Conservation (phyloP, 2,888 invertebrate species). For the Troides helena region DNA sequence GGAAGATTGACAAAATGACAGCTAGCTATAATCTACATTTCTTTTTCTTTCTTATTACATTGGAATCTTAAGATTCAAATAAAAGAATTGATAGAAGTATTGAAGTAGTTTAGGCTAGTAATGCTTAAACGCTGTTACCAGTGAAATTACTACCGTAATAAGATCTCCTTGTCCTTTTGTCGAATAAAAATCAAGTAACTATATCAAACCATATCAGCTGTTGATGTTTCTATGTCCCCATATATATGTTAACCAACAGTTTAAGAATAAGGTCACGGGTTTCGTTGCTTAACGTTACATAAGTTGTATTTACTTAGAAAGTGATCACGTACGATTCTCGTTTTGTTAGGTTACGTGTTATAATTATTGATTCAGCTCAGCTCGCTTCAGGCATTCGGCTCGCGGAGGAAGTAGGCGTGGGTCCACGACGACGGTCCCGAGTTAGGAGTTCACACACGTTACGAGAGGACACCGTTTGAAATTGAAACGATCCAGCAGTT, state of each 20-base stretch:
- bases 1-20: too few relatives aligned
- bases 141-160: too few relatives aligned
- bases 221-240: not conserved
- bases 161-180: too few relatives aligned
- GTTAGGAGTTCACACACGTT: conserved; percentile 34
- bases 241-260: not conserved
- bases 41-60: too few relatives aligned
- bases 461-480: conserved; percentile 2
- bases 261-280: not conserved
- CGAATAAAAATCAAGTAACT: too few relatives aligned
- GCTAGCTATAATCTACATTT: too few relatives aligned
- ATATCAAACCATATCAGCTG: not conserved
- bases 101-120: too few relatives aligned
- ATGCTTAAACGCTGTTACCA: too few relatives aligned
- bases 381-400: conserved; percentile 30
- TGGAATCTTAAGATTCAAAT: too few relatives aligned
- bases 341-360: conserved; percentile 36
- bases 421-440: conserved; percentile 18
- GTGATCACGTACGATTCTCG: conserved; percentile 25
- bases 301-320: conserved; percentile 25
- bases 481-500: conserved; percentile 15
- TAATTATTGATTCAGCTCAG: conserved; percentile 42
- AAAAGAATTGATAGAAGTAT: too few relatives aligned
- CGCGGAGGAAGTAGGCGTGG: conserved; percentile 35
- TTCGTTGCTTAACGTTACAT: conserved; percentile 20